phyloP scores from a whole-genome alignment of 2,888 invertebrate species.

The Ormyrus nitidulus region DNA sequence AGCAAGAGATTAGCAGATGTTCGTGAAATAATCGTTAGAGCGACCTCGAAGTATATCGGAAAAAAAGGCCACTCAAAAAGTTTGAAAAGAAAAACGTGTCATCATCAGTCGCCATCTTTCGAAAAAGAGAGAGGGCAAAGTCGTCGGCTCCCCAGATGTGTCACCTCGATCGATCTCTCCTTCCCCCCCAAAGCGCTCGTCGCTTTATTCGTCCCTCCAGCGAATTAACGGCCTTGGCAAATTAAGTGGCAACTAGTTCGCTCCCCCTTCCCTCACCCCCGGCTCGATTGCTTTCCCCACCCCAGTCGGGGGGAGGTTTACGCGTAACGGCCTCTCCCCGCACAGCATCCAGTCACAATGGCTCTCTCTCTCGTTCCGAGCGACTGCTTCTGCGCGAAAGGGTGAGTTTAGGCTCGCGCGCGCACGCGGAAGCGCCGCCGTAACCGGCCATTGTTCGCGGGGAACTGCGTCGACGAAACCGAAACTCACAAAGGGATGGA shows the following conservation, averaged over 20 bases:
- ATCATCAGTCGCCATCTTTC: conserved; percentile 20
- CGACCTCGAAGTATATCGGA: neutral
- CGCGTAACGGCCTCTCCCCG: neutral
- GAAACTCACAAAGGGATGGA: conserved; percentile 51
- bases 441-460: conserved; percentile 29
- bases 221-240: conserved; percentile 63
- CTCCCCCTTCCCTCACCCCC: neutral
- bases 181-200: neutral
- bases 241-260: conserved; percentile 74
- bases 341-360: conserved; percentile 19
- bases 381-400: conserved; percentile 10
- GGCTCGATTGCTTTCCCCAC: neutral
- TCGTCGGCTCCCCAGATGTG: conserved; percentile 13
- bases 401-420: conserved; percentile 54
- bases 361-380: neutral
- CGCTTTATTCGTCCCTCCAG: neutral
- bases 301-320: neutral
- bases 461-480: conserved; percentile 67
- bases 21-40: conserved; percentile 3
- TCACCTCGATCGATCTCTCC: conserved; percentile 34
- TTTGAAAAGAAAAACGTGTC: neutral
- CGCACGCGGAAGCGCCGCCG: conserved; percentile 44
- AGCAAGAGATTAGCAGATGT: conserved; percentile 1
- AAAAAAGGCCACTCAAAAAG: neutral
- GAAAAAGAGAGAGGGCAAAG: neutral